These are phyloP conservation scores for Brachypalpus laphriformis DNA, from an alignment of 2,888 invertebrate species.

Conservation along the genomic window DNA sequence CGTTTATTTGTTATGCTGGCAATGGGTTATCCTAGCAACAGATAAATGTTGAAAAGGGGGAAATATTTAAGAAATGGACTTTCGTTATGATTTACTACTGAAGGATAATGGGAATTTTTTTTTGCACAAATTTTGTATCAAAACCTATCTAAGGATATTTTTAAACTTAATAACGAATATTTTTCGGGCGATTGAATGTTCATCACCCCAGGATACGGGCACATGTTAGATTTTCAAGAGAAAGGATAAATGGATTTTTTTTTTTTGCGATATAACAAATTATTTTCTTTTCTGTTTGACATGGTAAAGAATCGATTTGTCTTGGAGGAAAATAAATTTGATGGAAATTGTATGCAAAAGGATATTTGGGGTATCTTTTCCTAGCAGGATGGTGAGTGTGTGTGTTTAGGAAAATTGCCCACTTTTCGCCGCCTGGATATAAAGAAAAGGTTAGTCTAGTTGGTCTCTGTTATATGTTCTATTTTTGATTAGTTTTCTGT, in stretches of 20 bases:
- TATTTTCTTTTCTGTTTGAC: constrained; percentile 5
- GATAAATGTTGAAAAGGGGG: not conserved
- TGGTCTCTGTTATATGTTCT: too few relatives aligned
- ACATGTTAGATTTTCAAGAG: not conserved
- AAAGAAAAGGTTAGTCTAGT: not conserved
- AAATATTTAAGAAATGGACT: constrained; percentile 4
- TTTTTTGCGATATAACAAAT: constrained; percentile 13
- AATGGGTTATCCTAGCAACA: not conserved
- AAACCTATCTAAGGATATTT: constrained; percentile 6
- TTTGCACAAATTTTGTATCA: not conserved
- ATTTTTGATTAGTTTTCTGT: too few relatives aligned
- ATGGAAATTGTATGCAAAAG: constrained; percentile 28
- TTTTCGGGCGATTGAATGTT: constrained; percentile 30
- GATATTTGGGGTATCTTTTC: not conserved
- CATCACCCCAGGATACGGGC: constrained; percentile 23
- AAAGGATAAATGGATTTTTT: not conserved
- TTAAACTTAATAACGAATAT: constrained; percentile 7
- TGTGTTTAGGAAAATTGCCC: too few relatives aligned
- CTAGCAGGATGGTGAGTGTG: too few relatives aligned
- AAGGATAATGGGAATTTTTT: not conserved
- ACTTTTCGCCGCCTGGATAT: not conserved
- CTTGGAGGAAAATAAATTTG: constrained; percentile 7
- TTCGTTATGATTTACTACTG: not conserved
- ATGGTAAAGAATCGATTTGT: not conserved
- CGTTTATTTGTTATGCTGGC: not conserved